Base-by-base conservation (phyloP, 2,888 invertebrate species). In the Aelia acuminata region DNA sequence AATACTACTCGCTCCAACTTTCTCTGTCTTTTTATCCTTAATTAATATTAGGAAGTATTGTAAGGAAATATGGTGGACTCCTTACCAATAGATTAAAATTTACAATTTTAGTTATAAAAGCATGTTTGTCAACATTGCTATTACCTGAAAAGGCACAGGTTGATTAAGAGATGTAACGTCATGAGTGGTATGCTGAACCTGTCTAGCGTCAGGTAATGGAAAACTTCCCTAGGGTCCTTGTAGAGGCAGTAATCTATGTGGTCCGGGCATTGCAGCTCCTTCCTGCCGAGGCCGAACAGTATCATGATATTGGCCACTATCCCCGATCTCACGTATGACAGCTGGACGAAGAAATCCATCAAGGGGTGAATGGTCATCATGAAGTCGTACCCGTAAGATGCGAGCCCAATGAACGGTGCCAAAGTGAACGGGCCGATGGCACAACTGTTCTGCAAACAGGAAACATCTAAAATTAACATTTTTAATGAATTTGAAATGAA, bases 311-410 rank as follows among this genome's bases (percentile, higher is more conserved):
- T 92, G 0, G 94, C 94, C 20, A 95, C 95, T 4, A 95, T 94
- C 0, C 95, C 95, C 90, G 95, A 94, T 35, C 95, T 93, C 90
- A 95, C 93, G 92, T 94, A 95, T 43, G 95, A 95, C 13, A 94
- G 93, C 91, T 94, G 95, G 94, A 95, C 95, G 11, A 95, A 90
- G 10, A 94, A 92, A 91, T 94, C 94, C 94, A 95, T 94, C 31
- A 93, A 90, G 11, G 93, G 92, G 0, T 95, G 94, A 88, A 95
- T 95, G 90, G 94, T 93, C 75, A 94, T 93, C 0, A 95, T 95
- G 92, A 95, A 95, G 91, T 95, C 95, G 90, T 95, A 95, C 0
- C 95, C 95, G 92, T 95, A 95, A 89, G 95, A 94, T 0, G 94
- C 95, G n/a, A 95, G 92, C 1, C 95, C 95, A 88, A 95, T 93